A percentile compares a stretch with the other conserved stretches of the same genome.
phyloP scores from a whole-genome alignment of 2,888 invertebrate species.

The Anagyrus pseudococci region DNA sequence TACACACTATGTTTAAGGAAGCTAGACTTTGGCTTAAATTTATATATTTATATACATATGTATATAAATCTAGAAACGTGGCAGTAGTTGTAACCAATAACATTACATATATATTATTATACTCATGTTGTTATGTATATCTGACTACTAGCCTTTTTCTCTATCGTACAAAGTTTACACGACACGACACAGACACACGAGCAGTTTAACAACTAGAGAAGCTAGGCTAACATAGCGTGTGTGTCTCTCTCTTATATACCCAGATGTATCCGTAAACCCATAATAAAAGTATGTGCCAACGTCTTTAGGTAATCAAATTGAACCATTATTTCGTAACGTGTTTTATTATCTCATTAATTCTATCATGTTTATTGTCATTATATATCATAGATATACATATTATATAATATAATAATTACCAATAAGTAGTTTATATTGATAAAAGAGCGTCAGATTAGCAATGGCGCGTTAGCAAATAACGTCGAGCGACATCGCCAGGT shows the following conservation, averaged over 20 bases:
- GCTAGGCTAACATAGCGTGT: constrained; percentile 38
- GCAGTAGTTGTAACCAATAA: constrained; percentile 14
- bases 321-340: constrained; percentile 24
- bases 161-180: constrained; percentile 30
- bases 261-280: constrained; percentile 32
- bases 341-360: constrained; percentile 18
- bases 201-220: constrained; percentile 40
- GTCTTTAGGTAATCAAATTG: constrained; percentile 25
- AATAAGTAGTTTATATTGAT: constrained; percentile 42
- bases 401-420: constrained; percentile 18
- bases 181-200: too few relatives aligned
- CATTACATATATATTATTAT: constrained; percentile 6
- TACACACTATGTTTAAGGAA: constrained; percentile 39
- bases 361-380: constrained; percentile 29
- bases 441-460: constrained; percentile 42
- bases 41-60: too few relatives aligned
- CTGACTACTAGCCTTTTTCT: constrained; percentile 6
- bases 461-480: constrained; percentile 34
- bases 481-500: constrained; percentile 31
- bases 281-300: constrained; percentile 9
- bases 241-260: constrained; percentile 7
- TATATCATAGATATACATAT: constrained; percentile 20
- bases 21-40: constrained; percentile 13
- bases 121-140: constrained; percentile 10
- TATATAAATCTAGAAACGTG: constrained; percentile 19